Evolutionary conservation across 2,888 invertebrate genomes (phyloP).

Genomic region (Apodemia zela): DNA sequence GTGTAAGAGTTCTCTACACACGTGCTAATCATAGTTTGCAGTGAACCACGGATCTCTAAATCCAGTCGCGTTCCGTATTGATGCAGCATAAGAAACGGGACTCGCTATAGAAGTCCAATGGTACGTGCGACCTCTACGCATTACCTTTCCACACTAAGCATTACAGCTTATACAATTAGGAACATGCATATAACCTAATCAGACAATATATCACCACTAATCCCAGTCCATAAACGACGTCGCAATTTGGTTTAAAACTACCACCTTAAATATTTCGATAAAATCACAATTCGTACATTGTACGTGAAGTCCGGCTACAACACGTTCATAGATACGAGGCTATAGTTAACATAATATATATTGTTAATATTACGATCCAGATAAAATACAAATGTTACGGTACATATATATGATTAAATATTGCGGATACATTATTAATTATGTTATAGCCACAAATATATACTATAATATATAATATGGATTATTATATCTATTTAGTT

Average conservation of each 20-base stretch:
- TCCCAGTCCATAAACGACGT: background rate
- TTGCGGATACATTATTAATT: background rate
- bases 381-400: background rate
- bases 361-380: background rate
- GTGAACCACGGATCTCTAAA: background rate
- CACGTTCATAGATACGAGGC: background rate
- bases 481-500: slow-evolving; percentile 11
- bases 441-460: background rate
- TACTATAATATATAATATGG: slow-evolving; percentile 1
- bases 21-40: background rate
- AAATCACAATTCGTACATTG: background rate
- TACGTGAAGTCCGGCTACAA: background rate
- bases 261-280: background rate
- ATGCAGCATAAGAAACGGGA: slow-evolving; percentile 12
- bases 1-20: background rate
- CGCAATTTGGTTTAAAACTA: slow-evolving; percentile 3
- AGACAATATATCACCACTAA: slow-evolving; percentile 8
- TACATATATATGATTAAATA: background rate
- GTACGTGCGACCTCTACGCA: background rate
- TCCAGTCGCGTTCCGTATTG: slow-evolving; percentile 9
- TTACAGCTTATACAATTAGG: background rate
- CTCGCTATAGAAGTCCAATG: background rate
- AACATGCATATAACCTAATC: slow-evolving; percentile 9
- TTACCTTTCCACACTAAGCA: background rate
- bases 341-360: slow-evolving; percentile 1